Evolutionary conservation across 1,140 invertebrate genomes (phyloP), one percentile per base, ranked within the genome.

Genomic region (Diuraphis noxia): DNA sequence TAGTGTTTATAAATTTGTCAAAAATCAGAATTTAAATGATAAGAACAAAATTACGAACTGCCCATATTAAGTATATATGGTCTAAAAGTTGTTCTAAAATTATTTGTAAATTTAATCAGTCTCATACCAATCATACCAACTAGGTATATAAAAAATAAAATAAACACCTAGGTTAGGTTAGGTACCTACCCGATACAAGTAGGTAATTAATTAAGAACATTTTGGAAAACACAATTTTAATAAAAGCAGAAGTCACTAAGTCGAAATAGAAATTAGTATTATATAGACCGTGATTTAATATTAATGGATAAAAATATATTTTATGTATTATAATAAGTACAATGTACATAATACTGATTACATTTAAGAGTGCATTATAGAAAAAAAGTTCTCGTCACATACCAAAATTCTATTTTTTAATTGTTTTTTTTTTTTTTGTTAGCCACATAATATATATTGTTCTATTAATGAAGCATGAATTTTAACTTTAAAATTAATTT

Each of bases 161-260:
- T n/a, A n/a, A n/a, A n/a, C n/a, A n/a, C n/a, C n/a, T n/a, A n/a
- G n/a, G n/a, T n/a, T n/a, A n/a, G n/a, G n/a, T n/a, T n/a, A n/a
- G n/a, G n/a, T n/a, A n/a, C n/a, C n/a, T n/a, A n/a, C n/a, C n/a
- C 49, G 23, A 17, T 6, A 6, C 19, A 25, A 25, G 0, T 7
- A 52, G 0, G 9, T 56, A 17, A 46, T 46, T 46, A 17, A 46
- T 10, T 46, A 46, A 46, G 43, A 46, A 46, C 25, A 30, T 56
- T 56, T 56, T 56, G 0, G 25, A 30, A 46, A 30, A 30, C 52
- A 10, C 52, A 13, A 30, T 56, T 13, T 30, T 30, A 13, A 30
- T 56, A 30, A 56, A 30, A 56, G 25, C 25, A 13, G 8, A 10
- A 6, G 3, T 30, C 52, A 13, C 1, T 0, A 3, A 56, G 9